Base-by-base conservation (phyloP, 2,113 vertebrate genomes). In the Hippocampus comes region DNA sequence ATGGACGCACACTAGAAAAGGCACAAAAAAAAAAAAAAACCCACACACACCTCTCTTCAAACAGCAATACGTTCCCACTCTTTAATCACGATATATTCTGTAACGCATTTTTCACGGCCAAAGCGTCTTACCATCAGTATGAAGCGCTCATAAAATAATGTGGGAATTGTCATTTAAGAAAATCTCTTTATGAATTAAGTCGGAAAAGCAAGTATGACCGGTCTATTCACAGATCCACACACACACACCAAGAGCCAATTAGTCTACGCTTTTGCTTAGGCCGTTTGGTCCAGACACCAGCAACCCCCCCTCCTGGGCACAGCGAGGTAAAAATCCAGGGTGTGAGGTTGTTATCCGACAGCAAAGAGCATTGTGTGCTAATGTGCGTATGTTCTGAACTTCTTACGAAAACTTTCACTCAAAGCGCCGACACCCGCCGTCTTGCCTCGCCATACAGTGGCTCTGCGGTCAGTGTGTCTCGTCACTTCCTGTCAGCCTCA, bases 311-410 rank as follows among this genome's bases (percentile, higher is more conserved):
- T 80, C 68, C 80, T 76, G 84, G 73, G 83, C 84, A 78, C 59
- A 5, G 53, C 18, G n/a, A 89, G 86, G 87, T 86, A 85, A 77
- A 77, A 76, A 84, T 74, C 79, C 73, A 71, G 83, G 80, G 38
- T 84, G 81, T 75, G 74, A 80, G 78, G 80, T 84, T 81, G 88
- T 88, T 89, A 89, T 79, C 72, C 63, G 82, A 75, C 82, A 84
- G 68, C 82, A 80, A 4, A 53, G 25, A 70, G 69, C 77, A 30
- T 70, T 82, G 14, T 72, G 48, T 70, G 25, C 55, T 38, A 75
- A 25, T 77, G 71, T 73, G 69, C 72, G 76, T 73, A 77, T 56
- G 77, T 59, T 72, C 51, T 74, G 63, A 83, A 82, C 79, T 80
- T 65, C 61, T 57, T 61, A 70, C 67, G 70, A 68, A 73, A 78